Conservation (phyloP, 1,140 invertebrate genomes). For the Drosophila simulans region DNA sequence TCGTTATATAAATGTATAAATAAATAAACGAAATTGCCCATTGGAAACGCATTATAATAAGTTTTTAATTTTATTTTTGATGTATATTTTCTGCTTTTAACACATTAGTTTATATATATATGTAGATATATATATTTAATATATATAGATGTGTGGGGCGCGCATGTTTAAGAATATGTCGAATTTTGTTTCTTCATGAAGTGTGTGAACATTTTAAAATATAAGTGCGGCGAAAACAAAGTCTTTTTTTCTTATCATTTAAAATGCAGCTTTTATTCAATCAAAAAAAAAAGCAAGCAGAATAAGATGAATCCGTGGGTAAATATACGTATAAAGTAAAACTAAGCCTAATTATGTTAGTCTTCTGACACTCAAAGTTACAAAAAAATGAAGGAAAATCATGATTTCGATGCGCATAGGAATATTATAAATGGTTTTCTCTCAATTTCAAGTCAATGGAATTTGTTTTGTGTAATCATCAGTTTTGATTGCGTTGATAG, state of each 20-base stretch:
- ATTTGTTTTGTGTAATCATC: conserved; percentile 18
- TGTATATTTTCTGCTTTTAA: conserved; percentile 46
- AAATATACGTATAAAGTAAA: conserved; percentile 21
- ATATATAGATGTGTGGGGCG: conserved; percentile 34
- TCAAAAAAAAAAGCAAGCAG: conserved; percentile 34
- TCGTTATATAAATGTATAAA: no score
- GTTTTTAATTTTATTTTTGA: conserved; percentile 23
- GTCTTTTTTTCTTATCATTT: conserved; percentile 37
- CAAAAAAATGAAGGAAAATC: conserved; percentile 30
- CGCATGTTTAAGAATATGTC: conserved; percentile 11
- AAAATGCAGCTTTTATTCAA: conserved; percentile 45
- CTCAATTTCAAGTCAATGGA: conserved; percentile 23
- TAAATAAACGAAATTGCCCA: no score
- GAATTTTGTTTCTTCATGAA: conserved; percentile 43
- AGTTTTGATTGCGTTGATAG: no score
- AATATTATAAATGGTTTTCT: conserved; percentile 5
- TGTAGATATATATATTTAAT: conserved; percentile 40
- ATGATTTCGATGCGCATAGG: conserved; percentile 24
- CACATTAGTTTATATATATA: conserved; percentile 50
- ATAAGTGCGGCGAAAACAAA: conserved; percentile 10
- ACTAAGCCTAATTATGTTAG: conserved; percentile 46
- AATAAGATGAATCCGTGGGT: conserved; percentile 16
- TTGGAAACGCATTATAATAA: neutral
- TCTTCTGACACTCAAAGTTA: conserved; percentile 17
- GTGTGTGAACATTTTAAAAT: conserved; percentile 15